Conservation (phyloP, 2,113 vertebrate species). For the Python bivittatus region DNA sequence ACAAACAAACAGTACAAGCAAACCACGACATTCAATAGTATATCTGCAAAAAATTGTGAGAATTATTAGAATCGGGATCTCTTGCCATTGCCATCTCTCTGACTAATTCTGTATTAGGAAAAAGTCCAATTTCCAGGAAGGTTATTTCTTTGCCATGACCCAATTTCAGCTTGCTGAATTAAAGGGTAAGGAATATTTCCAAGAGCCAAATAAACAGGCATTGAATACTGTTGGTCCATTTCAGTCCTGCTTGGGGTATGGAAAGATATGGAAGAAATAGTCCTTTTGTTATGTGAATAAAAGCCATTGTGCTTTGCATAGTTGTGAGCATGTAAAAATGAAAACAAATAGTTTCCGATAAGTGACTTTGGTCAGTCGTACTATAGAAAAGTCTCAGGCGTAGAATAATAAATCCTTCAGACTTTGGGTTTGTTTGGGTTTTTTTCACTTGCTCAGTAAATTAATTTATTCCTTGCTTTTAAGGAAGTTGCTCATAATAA, state of each 20-base stretch:
- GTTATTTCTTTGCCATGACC: not conserved
- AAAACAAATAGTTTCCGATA: not conserved
- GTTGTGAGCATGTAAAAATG: not conserved
- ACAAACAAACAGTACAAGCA: conserved; percentile 16
- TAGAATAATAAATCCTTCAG: conserved; percentile 14
- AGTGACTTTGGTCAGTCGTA: not conserved
- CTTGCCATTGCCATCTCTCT: conserved; percentile 39
- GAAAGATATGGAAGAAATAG: not conserved
- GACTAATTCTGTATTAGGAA: conserved; percentile 11
- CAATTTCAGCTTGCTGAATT: conserved; percentile 27
- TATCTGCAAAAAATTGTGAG: conserved; percentile 21
- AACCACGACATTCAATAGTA: conserved; percentile 36
- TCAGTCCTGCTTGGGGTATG: not conserved
- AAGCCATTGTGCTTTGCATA: not conserved
- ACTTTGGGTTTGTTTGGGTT: not conserved
- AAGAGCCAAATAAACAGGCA: not conserved
- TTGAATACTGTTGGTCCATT: not conserved
- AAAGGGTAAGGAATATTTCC: not conserved
- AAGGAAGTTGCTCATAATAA: not conserved
- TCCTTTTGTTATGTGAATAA: not conserved
- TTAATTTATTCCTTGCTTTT: not conserved
- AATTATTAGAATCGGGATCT: conserved; percentile 15
- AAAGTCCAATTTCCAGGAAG: no score
- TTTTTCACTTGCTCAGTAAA: not conserved
- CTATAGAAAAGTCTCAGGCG: not conserved